Evolutionary conservation across 2,113 vertebrate genomes (phyloP), one percentile per base, ranked within the genome.

Genomic region (Ptychochromis oligacanthus): DNA sequence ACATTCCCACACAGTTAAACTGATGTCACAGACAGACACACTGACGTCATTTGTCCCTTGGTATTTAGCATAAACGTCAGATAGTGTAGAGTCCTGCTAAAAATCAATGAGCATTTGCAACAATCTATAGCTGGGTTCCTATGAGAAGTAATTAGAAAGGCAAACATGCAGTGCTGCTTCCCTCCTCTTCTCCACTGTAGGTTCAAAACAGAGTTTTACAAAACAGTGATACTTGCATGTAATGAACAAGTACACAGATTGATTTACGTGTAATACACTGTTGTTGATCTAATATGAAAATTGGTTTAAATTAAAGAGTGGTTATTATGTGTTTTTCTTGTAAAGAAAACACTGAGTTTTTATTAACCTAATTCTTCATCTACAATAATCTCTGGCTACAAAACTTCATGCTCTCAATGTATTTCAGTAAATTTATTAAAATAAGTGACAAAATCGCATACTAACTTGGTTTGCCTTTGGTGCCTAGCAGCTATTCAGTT

Each of bases 121-220:
- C 84, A 90, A 92, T 95, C 94, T 88, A 94, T 94, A 58, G 52
- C 60, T 13, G 64, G 84, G 83, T 90, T 93, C 91, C 92, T 88
- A 91, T 91, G 91, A 95, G 92, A 89, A 91, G 93, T 93, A 91
- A 94, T 94, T 94, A 94, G 87, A 92, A 92, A 93, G 90, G 90
- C 88, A 94, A 92, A 92, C 89, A 91, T 75, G 86, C 75, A 58
- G 77, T 20, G 7, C 57, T 12, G 12, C 76, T 40, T 89, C 58
- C 82, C 81, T 79, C 58, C 60, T 83, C 70, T 55, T 79, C 46
- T 72, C 15, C 78, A 77, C 54, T 54, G 9, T 11, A 52, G 34
- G 36, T 75, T 91, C 49, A 86, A 79, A 90, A 75, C 34, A 79
- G 15, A 80, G 24, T 67, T 80, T 85, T 75, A 79, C 28, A 70